Evolutionary conservation across 2,888 invertebrate genomes (phyloP), one percentile per base, ranked within the genome.

Genomic region (Ariolimax columbianus): DNA sequence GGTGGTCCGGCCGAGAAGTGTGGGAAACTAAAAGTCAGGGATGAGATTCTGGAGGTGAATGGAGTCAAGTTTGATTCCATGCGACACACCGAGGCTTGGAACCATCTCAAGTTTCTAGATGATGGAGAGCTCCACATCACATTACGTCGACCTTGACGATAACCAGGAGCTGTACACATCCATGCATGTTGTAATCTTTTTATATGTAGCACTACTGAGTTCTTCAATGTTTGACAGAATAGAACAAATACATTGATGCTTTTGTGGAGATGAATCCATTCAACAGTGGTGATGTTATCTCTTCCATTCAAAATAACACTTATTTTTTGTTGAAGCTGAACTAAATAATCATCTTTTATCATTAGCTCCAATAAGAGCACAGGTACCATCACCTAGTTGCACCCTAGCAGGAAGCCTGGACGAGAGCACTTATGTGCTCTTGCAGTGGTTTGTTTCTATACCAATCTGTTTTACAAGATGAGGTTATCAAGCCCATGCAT

Each of bases 11-110:
- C 92, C 14, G 91, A 91, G 14, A 90, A 90, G 82, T 89, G 90
- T 92, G 97, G 97, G 86, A 96, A 96, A 92, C 95, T 98, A 91
- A 95, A 96, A 92, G 97, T 97, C 89, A 97, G 97, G 82, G 98
- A 98, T 93, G 97, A 98, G 94, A 96, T 98, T 89, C 94, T 98
- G 59, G 96, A 96, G 89, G 97, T 98, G 82, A 97, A 98, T 91
- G 97, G 96, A 82, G 96, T 96, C 88, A 96, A 97, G 90, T 96
- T 97, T 92, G 96, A 96, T 88, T 96, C 96, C 87, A 96, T 97
- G 96, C 97, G 98, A n/a, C 96, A 98, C 91, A 97, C 97, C 89
- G 97, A 98, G 95, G 98, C 97, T 82, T 98, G 98, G 98, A 97
- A 97, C 90, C 96, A 97, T 87, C 96, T 98, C 95, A 98, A 98